Evolutionary conservation across 2,113 vertebrate species (phyloP).

Genomic region (Oncorhynchus nerka): DNA sequence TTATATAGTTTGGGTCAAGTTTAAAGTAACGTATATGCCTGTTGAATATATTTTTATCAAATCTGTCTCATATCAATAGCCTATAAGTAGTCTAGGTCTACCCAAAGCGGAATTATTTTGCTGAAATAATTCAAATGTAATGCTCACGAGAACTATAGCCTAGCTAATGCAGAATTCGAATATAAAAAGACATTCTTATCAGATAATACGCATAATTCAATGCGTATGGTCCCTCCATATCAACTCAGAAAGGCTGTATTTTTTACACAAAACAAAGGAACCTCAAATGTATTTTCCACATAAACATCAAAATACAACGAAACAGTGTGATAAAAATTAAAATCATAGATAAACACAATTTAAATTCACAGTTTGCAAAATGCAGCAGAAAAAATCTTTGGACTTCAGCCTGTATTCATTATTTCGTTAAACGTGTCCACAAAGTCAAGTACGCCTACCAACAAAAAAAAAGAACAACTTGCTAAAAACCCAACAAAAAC

Average conservation of each 20-base stretch:
- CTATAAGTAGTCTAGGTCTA: neutral
- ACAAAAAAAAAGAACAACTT: neutral
- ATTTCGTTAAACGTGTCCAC: constrained; percentile 63
- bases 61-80: neutral
- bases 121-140: neutral
- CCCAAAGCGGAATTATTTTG: neutral
- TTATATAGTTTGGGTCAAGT: neutral
- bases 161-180: constrained; percentile 18
- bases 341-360: constrained; percentile 23
- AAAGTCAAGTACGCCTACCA: constrained; percentile 55
- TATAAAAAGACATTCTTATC: neutral
- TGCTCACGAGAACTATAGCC: neutral
- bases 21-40: neutral
- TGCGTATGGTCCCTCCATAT: neutral
- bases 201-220: constrained; percentile 3
- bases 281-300: constrained; percentile 8
- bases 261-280: neutral
- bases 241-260: constrained; percentile 3
- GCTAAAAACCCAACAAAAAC: constrained; percentile 1
- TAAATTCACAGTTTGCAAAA: constrained; percentile 82
- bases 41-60: neutral
- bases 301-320: constrained; percentile 14
- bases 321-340: constrained; percentile 58
- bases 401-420: constrained; percentile 84
- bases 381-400: constrained; percentile 93